Conservation (phyloP, 2,113 vertebrate species). For the Steatornis caripensis region DNA sequence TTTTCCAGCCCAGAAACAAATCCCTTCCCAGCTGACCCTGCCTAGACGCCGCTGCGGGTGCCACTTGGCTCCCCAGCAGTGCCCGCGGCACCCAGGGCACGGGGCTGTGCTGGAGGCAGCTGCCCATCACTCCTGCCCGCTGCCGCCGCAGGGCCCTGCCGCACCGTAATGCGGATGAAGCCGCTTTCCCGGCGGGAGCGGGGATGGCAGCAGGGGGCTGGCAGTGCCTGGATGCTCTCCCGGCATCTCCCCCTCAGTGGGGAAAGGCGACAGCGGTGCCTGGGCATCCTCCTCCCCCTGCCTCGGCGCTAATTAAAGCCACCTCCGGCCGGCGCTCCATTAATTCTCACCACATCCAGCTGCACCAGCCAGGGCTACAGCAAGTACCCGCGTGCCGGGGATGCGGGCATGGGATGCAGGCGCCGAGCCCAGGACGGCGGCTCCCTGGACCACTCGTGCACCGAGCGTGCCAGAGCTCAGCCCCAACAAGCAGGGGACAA, state of each 20-base stretch:
- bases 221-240: background rate
- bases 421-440: fast-evolving
- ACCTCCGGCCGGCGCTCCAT: background rate
- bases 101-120: background rate
- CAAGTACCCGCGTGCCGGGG: background rate
- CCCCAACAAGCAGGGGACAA: background rate
- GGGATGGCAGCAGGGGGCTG: background rate
- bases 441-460: background rate
- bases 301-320: constrained; percentile 32
- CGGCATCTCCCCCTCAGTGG: background rate
- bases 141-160: background rate
- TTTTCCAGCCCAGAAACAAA: background rate
- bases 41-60: fast-evolving
- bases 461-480: background rate
- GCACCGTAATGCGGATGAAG: background rate
- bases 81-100: background rate
- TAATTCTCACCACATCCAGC: constrained; percentile 57
- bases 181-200: background rate
- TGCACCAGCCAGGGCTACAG: constrained; percentile 11
- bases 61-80: fast-evolving
- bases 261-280: background rate
- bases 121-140: background rate
- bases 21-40: background rate
- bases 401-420: background rate
- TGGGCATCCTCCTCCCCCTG: background rate